These are phyloP conservation scores for Drosophila mettleri DNA, from an alignment of 2,888 invertebrate species.

Conservation along the genomic window DNA sequence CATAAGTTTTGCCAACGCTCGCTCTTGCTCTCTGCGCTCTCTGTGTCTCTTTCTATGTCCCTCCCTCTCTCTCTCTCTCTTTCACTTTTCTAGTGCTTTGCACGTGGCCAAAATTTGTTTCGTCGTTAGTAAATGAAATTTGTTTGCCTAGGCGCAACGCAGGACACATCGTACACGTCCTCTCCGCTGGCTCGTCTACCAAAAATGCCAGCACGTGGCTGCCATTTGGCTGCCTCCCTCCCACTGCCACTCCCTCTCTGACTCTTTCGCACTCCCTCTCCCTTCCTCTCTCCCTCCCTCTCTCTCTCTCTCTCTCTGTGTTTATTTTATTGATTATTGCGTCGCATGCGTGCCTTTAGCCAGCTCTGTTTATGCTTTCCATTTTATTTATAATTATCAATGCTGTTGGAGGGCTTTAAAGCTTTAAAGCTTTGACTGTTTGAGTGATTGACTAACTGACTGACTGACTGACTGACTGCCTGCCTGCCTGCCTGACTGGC, in stretches of 20 bases:
- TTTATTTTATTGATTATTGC: conserved; percentile 69
- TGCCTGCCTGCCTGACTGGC: conserved; percentile 16
- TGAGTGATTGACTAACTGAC: not conserved
- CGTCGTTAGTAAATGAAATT: conserved; percentile 75
- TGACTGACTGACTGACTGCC: conserved; percentile 6
- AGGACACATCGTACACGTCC: conserved; percentile 16
- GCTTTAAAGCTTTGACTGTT: conserved; percentile 28
- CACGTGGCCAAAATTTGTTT: conserved; percentile 77
- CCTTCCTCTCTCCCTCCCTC: conserved; percentile 4
- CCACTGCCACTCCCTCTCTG: not conserved
- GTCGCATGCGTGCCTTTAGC: conserved; percentile 16
- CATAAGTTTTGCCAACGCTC: conserved; percentile 52
- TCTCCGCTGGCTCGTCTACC: conserved; percentile 39
- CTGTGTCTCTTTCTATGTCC: not conserved
- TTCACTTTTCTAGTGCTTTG: conserved; percentile 36
- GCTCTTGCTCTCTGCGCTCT: not conserved
- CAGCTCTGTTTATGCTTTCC: conserved; percentile 36
- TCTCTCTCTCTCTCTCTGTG: conserved; percentile 15
- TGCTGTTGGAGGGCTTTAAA: conserved; percentile 32
- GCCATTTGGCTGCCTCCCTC: conserved; percentile 31
- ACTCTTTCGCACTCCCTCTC: conserved; percentile 1
- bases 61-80: not conserved
- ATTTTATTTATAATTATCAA: conserved; percentile 57
- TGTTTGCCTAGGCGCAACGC: conserved; percentile 62
- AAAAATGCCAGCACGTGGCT: conserved; percentile 66